phyloP scores from a whole-genome alignment of 2,113 vertebrate species.

The Laticauda colubrina region DNA sequence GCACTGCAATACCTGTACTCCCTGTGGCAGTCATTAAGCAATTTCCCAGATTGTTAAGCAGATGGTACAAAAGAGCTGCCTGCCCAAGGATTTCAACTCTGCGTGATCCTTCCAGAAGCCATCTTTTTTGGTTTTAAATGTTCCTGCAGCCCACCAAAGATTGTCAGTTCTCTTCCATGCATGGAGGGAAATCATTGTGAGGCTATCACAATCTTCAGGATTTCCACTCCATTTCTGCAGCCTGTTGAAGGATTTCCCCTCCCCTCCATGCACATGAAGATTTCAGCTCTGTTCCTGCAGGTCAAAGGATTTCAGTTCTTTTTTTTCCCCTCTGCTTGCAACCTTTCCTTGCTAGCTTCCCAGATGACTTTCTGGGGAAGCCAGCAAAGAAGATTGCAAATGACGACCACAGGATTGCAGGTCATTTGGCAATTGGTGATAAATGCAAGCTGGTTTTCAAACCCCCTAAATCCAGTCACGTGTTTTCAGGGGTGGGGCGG shows the following conservation, averaged over 20 bases:
- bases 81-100: not conserved
- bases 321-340: not conserved
- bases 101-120: not conserved
- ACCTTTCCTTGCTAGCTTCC: not conserved
- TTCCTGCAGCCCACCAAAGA: not conserved
- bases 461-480: not conserved
- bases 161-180: not conserved
- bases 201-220: not conserved
- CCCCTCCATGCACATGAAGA: not conserved
- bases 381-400: not conserved
- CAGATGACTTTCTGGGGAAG: not conserved
- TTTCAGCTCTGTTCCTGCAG: not conserved
- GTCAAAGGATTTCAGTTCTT: not conserved
- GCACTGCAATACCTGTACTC: not conserved
- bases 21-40: not conserved
- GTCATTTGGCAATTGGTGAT: not conserved
- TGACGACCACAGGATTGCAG: not conserved
- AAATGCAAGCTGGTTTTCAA: not conserved
- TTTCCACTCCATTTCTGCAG: not conserved
- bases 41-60: not conserved
- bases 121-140: not conserved
- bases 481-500: too few species aligned
- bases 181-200: not conserved
- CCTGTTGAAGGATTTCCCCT: not conserved
- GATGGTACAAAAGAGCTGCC: not conserved